Evolutionary conservation across 2,888 invertebrate genomes (phyloP), one percentile per base, ranked within the genome.

Genomic region (Drepana falcataria): DNA sequence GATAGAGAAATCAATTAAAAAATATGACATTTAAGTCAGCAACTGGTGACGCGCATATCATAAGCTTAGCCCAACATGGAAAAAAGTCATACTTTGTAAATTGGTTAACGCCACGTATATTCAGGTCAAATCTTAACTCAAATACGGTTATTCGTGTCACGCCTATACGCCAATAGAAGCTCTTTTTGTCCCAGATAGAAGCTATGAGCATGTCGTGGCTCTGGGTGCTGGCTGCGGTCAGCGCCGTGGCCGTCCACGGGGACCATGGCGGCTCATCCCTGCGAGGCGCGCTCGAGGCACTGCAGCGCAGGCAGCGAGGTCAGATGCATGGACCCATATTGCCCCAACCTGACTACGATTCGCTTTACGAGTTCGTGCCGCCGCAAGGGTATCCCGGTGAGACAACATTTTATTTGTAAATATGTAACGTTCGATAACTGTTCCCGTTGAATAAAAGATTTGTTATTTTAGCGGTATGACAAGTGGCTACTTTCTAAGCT

Each of bases 271-370:
- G 89, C 4, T 89, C 91, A 4, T 92, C 92, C 1, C 79, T 92
- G 55, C 85, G 91, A 2, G 87, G 91, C 0, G 92, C 92, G 0
- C 77, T 92, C 1, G 92, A 92, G 59, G 92, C 92, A 0, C 74
- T 92, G 59, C 91, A 92, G 64, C 81, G 92, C 6, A 82, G 92
- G 9, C 92, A 92, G 63, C 82, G 92, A 0, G 85, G 85, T 35
- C 84, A 81, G 47, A 61, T 73, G 57, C 84, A 81, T 34, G 78
- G 75, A 0, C 83, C 83, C 0, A 56, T 81, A 9, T 66, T 76
- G 1, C 72, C 79, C 0, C 70, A 68, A 35, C 77, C 82, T 0
- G 89, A 91, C 57, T 90, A 89, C 61, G 90, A 88, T 9, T 70
- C 83, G 1, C 61, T 89, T 1, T 89, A 89, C 51, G 90, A 90